Percentiles rank a stretch among this genome's conserved stretches.
phyloP scores from a whole-genome alignment of 2,113 vertebrate species.

The Dromaius novaehollandiae region DNA sequence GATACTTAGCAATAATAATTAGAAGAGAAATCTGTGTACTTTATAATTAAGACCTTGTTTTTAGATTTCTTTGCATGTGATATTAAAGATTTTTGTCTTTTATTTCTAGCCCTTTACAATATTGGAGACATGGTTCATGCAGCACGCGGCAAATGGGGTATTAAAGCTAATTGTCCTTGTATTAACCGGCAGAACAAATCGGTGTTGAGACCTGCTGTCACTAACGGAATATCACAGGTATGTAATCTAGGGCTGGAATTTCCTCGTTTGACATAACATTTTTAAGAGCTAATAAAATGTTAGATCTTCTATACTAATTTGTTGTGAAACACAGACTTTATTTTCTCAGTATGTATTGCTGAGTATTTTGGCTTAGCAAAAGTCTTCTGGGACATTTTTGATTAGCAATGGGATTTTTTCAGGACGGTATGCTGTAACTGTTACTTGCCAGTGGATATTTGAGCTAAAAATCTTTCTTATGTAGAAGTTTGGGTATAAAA shows the following conservation, averaged over 20 bases:
- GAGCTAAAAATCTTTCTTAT: background rate
- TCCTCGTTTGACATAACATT: background rate
- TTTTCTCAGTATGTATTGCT: background rate
- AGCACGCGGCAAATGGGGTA: conserved; percentile 97
- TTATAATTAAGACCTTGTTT: background rate
- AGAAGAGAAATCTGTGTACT: background rate
- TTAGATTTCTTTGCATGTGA: background rate
- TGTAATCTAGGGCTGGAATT: background rate
- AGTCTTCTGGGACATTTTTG: background rate
- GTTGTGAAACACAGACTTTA: background rate
- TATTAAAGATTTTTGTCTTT: background rate
- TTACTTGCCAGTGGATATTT: background rate
- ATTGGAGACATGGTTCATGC: conserved; percentile 99
- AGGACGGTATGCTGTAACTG: background rate
- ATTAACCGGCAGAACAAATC: conserved; percentile 93
- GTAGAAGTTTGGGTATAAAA: background rate
- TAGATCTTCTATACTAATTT: background rate
- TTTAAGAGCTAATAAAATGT: background rate
- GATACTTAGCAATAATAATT: background rate
- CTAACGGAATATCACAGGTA: conserved; percentile 98
- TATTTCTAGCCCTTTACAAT: conserved; percentile 91
- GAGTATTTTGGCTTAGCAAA: background rate
- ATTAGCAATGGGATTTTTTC: background rate
- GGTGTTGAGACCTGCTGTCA: conserved; percentile 88
- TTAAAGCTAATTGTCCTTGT: conserved; percentile 98